phyloP scores from a whole-genome alignment of 2,113 vertebrate species.

The Osmerus mordax region DNA sequence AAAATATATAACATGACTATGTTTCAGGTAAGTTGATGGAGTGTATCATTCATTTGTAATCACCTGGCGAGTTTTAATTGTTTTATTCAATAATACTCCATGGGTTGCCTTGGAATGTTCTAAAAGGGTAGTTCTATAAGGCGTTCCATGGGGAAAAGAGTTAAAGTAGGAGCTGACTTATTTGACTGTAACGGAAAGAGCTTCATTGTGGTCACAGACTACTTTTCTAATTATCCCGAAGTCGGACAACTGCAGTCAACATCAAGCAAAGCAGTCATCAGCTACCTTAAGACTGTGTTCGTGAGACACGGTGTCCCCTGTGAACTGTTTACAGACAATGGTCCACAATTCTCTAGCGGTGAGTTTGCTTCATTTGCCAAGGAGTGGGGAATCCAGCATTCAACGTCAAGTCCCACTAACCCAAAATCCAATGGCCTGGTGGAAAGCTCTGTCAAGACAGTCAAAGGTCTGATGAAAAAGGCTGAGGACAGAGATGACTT shows the following conservation, averaged over 20 bases:
- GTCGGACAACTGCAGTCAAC: neutral
- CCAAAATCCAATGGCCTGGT: conserved; percentile 22
- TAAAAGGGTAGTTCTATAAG: no score
- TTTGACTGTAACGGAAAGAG: conserved; percentile 27
- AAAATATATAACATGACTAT: no score
- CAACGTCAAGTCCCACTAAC: conserved; percentile 15
- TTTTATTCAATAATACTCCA: no score
- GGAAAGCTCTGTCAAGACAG: conserved; percentile 27
- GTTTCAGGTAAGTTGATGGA: no score
- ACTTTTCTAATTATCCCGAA: conserved; percentile 23
- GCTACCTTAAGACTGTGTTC: conserved; percentile 13
- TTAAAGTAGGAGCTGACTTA: conserved; percentile 18
- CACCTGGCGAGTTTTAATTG: no score
- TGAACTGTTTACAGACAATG: conserved; percentile 23
- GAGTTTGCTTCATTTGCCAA: conserved; percentile 23
- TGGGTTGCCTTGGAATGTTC: no score
- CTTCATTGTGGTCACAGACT: conserved; percentile 27
- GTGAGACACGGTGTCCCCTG: conserved; percentile 28
- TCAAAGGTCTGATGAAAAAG: conserved; percentile 38
- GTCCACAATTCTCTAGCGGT: conserved; percentile 21
- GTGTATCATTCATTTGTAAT: no score
- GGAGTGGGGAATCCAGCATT: conserved; percentile 26
- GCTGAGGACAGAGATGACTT: conserved; percentile 7
- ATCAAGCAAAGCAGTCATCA: conserved; percentile 26
- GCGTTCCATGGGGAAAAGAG: no score